Percentiles rank a stretch among this genome's conserved stretches.
Conservation (phyloP, 2,113 vertebrate species). For the Nipponia nippon region DNA sequence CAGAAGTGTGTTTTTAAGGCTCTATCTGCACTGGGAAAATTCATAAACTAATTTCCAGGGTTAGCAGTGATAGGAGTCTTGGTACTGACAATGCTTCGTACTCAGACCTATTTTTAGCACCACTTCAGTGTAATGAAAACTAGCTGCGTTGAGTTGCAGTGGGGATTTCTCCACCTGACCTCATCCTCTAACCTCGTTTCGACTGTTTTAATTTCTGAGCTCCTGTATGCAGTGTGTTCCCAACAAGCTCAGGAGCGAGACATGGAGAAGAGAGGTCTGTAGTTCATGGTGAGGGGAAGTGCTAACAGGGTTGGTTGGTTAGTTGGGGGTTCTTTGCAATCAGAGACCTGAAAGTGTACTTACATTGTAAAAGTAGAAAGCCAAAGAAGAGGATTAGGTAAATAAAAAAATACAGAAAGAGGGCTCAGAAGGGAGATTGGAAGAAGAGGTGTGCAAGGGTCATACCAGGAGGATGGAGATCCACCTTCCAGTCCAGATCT, state of each 20-base stretch:
- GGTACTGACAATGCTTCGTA: not conserved
- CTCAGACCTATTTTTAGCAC: not conserved
- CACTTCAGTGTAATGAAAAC: not conserved
- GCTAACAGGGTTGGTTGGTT: not conserved
- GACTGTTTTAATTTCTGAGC: not conserved
- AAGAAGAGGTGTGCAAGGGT: not conserved
- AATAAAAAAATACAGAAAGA: not conserved
- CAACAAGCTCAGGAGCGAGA: not conserved
- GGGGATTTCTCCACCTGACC: not conserved
- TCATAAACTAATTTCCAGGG: not conserved
- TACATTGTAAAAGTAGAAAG: not conserved
- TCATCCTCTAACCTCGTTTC: not conserved
- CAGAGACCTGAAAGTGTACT: not conserved
- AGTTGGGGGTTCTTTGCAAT: not conserved
- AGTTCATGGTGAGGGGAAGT: not conserved
- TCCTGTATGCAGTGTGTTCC: not conserved
- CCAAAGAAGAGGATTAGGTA: not conserved
- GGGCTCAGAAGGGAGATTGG: not conserved
- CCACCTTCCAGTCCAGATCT: not conserved
- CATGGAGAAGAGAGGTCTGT: not conserved
- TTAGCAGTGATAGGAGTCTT: not conserved
- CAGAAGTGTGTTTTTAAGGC: not conserved
- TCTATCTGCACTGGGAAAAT: not conserved
- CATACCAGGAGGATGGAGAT: not conserved
- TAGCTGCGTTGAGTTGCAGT: not conserved